Conservation (phyloP, 1,140 invertebrate genomes). For the Babylonia areolata region DNA sequence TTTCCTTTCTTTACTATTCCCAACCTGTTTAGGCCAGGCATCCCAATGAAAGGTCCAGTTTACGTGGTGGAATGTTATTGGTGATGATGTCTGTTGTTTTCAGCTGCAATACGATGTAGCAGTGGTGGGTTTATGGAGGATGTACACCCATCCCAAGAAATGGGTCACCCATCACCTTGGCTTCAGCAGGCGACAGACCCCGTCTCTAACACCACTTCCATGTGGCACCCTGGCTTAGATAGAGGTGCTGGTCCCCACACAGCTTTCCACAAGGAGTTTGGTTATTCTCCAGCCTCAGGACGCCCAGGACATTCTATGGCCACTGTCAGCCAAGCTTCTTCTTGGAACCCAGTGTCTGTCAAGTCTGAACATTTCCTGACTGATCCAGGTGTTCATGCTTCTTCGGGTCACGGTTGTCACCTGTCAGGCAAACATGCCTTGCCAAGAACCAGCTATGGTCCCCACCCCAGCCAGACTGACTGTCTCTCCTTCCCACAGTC, state of each 20-base stretch:
- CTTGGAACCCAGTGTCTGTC: neutral
- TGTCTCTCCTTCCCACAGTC: neutral
- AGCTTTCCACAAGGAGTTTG: neutral
- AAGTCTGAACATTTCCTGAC: neutral
- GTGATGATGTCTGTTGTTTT: neutral
- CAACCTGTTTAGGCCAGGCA: too few species aligned
- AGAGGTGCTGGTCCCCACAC: neutral
- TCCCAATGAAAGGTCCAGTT: neutral
- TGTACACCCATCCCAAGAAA: neutral
- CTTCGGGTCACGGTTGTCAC: neutral
- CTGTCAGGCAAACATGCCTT: neutral
- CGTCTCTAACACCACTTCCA: neutral
- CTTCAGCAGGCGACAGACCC: neutral
- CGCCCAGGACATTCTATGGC: neutral
- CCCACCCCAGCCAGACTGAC: neutral
- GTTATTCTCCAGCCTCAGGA: neutral
- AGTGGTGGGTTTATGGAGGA: neutral
- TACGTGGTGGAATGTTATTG: neutral
- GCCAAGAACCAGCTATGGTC: neutral
- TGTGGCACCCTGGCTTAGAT: neutral
- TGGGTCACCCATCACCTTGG: neutral
- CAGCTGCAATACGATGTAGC: neutral
- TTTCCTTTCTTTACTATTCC: too few species aligned
- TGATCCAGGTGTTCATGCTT: neutral
- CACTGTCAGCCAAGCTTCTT: neutral